Percentiles rank a stretch among this genome's conserved stretches.
Evolutionary conservation across 1,140 invertebrate genomes (phyloP).

Genomic region (Leucophenga varia): DNA sequence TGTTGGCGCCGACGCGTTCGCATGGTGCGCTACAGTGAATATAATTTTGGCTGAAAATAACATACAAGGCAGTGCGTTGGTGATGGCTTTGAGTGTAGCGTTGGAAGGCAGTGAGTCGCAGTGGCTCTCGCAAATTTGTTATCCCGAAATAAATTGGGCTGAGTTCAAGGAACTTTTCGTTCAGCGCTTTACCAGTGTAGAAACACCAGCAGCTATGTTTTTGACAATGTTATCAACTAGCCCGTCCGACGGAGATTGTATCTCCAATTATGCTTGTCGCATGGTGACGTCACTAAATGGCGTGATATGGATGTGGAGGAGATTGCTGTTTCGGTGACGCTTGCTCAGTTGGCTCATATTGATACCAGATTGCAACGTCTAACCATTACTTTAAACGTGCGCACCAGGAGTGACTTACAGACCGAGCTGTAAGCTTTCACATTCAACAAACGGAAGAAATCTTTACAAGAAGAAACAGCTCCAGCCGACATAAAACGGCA

Average conservation of each 20-base stretch:
- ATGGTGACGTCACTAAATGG: constrained; percentile 17
- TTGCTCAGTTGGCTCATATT: constrained; percentile 8
- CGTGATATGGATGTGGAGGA: constrained; percentile 9
- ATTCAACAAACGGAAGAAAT: no score
- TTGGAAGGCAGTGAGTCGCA: constrained; percentile 1
- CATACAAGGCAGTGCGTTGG: constrained; percentile 2
- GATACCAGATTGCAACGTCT: constrained; percentile 9
- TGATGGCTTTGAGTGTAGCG: no score
- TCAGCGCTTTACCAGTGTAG: constrained; percentile 5
- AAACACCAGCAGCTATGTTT: constrained; percentile 18
- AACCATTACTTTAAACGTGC: constrained; percentile 11
- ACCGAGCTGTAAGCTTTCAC: no score
- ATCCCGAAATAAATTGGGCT: neutral
- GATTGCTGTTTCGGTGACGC: constrained; percentile 10
- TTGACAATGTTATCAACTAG: constrained; percentile 6
- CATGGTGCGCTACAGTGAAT: constrained; percentile 7
- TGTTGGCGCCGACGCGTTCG: constrained; percentile 11
- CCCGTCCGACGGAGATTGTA: constrained; percentile 14
- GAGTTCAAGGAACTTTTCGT: constrained; percentile 10
- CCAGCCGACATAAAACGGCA: no score
- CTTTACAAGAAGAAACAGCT: no score
- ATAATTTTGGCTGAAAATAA: constrained; percentile 1
- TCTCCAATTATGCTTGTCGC: constrained; percentile 16
- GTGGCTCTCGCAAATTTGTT: neutral
- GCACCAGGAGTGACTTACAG: neutral